phyloP scores from a whole-genome alignment of 2,797 vertebrate species.

The Platalea minor region DNA sequence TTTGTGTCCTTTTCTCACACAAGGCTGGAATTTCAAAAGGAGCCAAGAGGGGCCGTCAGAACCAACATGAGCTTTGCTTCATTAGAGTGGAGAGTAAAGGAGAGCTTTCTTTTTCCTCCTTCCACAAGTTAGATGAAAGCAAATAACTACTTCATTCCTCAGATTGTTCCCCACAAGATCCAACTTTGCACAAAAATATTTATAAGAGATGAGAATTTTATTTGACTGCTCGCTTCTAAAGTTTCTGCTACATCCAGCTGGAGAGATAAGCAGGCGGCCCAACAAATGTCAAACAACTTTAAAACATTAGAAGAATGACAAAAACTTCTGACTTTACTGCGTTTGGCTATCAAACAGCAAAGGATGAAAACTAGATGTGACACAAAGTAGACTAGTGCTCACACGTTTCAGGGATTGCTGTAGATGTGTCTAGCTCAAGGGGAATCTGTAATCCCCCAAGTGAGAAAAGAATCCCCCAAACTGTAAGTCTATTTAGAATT shows the following conservation, averaged over 20 bases:
- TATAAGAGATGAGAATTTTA: constrained; percentile 55
- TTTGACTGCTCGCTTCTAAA: constrained; percentile 55
- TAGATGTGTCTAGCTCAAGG: not conserved
- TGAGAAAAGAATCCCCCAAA: not conserved
- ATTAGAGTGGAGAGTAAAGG: constrained; percentile 30
- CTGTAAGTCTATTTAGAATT: not conserved
- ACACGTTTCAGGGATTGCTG: not conserved
- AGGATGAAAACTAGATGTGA: constrained; percentile 15
- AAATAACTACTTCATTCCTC: constrained; percentile 43
- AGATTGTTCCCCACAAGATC: constrained; percentile 16
- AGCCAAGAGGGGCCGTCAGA: constrained; percentile 24
- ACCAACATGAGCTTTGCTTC: constrained; percentile 36
- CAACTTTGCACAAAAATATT: constrained; percentile 46
- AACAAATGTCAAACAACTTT: constrained; percentile 51
- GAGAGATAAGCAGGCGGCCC: constrained; percentile 41
- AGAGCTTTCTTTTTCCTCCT: constrained; percentile 24
- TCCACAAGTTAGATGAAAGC: constrained; percentile 37
- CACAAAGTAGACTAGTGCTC: not conserved
- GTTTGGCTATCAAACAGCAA: not conserved
- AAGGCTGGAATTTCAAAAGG: constrained; percentile 60
- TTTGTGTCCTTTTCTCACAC: constrained; percentile 53
- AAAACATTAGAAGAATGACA: constrained; percentile 33
- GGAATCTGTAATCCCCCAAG: not conserved
- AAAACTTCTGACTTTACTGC: constrained; percentile 16
- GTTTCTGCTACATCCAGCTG: constrained; percentile 55